phyloP scores from a whole-genome alignment of 64 coral and sea anemone genomes.

The Cladopsammia gracilis region DNA sequence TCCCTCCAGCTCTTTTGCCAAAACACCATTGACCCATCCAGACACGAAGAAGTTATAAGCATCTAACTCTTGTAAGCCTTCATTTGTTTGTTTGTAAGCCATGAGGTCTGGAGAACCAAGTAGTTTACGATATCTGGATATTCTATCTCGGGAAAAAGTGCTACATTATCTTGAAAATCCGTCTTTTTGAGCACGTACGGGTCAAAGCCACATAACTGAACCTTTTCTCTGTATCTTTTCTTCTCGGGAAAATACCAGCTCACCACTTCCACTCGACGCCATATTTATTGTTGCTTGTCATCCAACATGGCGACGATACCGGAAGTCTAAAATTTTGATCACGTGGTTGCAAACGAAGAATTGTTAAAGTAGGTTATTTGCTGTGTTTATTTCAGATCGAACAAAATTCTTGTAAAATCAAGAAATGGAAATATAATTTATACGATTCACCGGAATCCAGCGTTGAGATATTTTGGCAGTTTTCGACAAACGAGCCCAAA shows the following conservation, averaged over 20 bases:
- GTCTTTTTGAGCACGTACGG: neutral
- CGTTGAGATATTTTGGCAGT: too few relatives aligned
- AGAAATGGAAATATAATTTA: too few relatives aligned
- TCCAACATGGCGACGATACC: neutral
- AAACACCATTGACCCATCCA: neutral
- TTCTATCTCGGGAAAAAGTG: neutral
- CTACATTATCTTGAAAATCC: neutral
- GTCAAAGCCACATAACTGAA: neutral
- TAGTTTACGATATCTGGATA: conserved; percentile 17
- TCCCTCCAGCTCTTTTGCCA: neutral
- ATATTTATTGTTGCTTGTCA: neutral
- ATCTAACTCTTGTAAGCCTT: neutral
- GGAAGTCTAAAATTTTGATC: conserved; percentile 12
- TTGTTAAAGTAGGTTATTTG: too few relatives aligned
- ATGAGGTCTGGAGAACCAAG: too few relatives aligned
- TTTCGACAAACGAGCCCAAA: too few relatives aligned
- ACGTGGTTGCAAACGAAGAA: neutral
- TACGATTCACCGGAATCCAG: too few relatives aligned
- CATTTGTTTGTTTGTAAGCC: neutral
- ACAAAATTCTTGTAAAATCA: too few relatives aligned
- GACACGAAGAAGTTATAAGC: conserved; percentile 1
- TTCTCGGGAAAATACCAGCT: neutral
- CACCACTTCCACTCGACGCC: neutral
- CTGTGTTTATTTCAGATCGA: too few relatives aligned
- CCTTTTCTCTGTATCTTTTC: neutral